phyloP scores from a whole-genome alignment of 2,797 vertebrate species.

The Sebastes aleutianus region DNA sequence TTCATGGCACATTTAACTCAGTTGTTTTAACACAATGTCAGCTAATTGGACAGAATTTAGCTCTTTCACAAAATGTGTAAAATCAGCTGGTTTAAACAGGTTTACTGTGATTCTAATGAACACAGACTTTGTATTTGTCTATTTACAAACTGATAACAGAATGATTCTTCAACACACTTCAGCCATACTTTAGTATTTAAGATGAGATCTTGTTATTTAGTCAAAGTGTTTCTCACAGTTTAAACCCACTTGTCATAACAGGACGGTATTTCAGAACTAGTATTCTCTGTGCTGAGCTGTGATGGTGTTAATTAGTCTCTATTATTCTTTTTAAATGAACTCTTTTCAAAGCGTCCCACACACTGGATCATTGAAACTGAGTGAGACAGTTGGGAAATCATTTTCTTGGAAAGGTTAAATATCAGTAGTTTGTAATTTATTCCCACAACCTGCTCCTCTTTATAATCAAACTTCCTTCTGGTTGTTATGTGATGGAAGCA shows the following conservation, averaged over 20 bases:
- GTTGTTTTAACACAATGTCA: background rate
- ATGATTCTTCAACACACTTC: background rate
- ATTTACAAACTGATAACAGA: background rate
- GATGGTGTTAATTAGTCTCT: background rate
- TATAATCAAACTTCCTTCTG: background rate
- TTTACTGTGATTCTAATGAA: background rate
- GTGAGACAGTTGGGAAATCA: background rate
- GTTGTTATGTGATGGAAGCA: background rate
- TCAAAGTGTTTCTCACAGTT: background rate
- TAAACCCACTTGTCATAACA: background rate
- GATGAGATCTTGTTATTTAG: background rate
- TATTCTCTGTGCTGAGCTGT: background rate
- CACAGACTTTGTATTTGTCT: background rate
- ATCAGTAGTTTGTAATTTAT: background rate
- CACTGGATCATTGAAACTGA: background rate
- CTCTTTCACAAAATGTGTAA: background rate
- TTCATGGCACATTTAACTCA: background rate
- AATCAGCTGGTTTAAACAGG: background rate
- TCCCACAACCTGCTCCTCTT: background rate
- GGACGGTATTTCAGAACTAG: background rate
- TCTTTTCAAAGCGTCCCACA: background rate
- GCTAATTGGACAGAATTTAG: background rate
- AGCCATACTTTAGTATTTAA: background rate
- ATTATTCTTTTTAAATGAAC: background rate
- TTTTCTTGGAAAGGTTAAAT: background rate